A percentile compares a stretch with the other conserved stretches of the same genome.
phyloP scores from a whole-genome alignment of 2,888 invertebrate genomes.

The Andricus curvator region DNA sequence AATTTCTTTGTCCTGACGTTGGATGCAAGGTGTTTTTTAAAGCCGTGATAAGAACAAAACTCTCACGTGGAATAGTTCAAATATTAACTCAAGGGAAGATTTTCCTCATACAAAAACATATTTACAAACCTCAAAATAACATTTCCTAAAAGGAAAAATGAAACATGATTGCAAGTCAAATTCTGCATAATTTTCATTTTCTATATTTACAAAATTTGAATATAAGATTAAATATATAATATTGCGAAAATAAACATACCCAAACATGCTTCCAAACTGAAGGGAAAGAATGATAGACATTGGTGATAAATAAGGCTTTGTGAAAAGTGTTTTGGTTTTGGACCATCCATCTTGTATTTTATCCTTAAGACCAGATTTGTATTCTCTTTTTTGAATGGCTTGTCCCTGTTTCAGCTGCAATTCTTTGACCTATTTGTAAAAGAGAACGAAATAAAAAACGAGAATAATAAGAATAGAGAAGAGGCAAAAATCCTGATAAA shows the following conservation, averaged over 20 bases:
- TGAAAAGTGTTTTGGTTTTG: constrained; percentile 84
- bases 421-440: constrained; percentile 75
- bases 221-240: not conserved
- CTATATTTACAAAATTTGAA: not conserved
- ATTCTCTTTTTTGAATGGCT: constrained; percentile 55
- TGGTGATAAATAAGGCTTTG: constrained; percentile 82
- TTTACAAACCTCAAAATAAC: no score
- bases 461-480: constrained; percentile 53
- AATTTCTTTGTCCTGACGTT: not conserved
- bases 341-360: constrained; percentile 81
- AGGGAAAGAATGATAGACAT: constrained; percentile 83
- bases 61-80: not conserved
- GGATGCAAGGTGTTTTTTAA: not conserved
- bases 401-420: constrained; percentile 66
- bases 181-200: no score
- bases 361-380: constrained; percentile 71
- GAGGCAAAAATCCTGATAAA: constrained; percentile 45
- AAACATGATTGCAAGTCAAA: not conserved
- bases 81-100: no score
- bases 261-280: constrained; percentile 84
- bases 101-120: no score
- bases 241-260: constrained; percentile 78
- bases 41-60: not conserved
- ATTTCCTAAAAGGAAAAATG: not conserved
- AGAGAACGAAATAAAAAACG: constrained; percentile 29